Evolutionary conservation across 2,113 vertebrate genomes (phyloP).

Genomic region (Campylomormyrus tamandua): DNA sequence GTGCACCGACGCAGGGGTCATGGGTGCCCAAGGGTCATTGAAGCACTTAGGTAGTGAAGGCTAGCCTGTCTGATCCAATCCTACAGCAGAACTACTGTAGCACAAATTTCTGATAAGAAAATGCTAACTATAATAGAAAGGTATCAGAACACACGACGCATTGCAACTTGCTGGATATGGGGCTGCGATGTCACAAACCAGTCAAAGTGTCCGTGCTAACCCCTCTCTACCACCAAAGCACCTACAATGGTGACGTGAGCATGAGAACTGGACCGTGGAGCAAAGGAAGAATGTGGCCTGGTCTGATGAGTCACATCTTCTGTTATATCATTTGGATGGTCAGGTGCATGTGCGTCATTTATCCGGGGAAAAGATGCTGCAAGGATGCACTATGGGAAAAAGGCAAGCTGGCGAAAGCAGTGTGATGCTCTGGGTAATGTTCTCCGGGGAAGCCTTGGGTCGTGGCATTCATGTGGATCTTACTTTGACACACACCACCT

Average conservation of each 20-base stretch:
- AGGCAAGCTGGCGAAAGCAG: not conserved
- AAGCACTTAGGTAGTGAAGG: not conserved
- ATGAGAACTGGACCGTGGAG: not conserved
- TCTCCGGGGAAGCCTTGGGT: not conserved
- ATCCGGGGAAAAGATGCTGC: not conserved
- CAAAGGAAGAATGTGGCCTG: not conserved
- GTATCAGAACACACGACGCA: not conserved
- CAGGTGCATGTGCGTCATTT: not conserved
- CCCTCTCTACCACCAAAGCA: not conserved
- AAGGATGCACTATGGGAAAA: not conserved
- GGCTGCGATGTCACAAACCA: not conserved
- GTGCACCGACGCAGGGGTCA: not conserved
- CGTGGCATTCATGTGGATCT: not conserved
- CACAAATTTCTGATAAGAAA: not conserved
- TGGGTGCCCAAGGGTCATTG: not conserved
- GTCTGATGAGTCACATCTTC: not conserved
- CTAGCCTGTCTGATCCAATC: not conserved
- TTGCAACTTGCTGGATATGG: not conserved
- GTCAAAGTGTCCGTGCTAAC: not conserved
- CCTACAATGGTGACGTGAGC: not conserved
- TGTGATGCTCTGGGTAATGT: not conserved
- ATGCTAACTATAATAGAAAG: not conserved
- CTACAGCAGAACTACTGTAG: not conserved
- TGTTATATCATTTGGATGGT: not conserved
- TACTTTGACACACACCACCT: not conserved